Percentiles rank a stretch among this genome's conserved stretches.
Conservation (phyloP, 2,888 invertebrate genomes). For the Diaperis boleti region DNA sequence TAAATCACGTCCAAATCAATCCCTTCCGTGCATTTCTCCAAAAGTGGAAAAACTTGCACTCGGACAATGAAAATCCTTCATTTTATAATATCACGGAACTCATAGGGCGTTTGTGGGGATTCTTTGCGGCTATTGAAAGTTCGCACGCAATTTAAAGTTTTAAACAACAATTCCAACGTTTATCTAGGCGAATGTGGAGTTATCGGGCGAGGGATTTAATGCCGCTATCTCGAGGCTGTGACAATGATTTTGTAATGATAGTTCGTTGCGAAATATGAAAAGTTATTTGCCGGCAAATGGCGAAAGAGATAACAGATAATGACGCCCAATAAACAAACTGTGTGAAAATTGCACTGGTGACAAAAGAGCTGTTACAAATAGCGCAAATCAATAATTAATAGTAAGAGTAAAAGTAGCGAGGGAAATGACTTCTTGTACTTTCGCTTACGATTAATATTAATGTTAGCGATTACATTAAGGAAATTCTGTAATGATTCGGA, state of each 20-base stretch:
- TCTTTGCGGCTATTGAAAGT: slow-evolving; percentile 2
- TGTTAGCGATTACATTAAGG: too few relatives aligned
- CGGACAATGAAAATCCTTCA: slow-evolving; percentile 11
- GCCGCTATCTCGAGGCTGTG: slow-evolving; percentile 9
- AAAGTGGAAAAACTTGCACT: background rate
- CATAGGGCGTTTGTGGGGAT: background rate
- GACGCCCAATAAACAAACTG: slow-evolving; percentile 2
- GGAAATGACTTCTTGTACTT: too few relatives aligned
- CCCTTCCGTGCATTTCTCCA: too few relatives aligned
- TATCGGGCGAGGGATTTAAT: slow-evolving; percentile 12
- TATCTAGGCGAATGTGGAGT: slow-evolving; percentile 2
- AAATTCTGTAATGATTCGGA: too few relatives aligned
- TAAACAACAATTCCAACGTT: slow-evolving; percentile 18
- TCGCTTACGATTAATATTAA: too few relatives aligned
- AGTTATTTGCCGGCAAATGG: background rate
- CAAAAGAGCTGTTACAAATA: background rate
- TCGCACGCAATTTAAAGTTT: slow-evolving; percentile 24
- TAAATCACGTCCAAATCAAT: too few relatives aligned
- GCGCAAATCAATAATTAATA: background rate
- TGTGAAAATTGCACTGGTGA: slow-evolving; percentile 2
- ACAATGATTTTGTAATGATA: slow-evolving; percentile 12
- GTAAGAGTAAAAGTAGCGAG: too few relatives aligned
- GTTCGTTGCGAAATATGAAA: slow-evolving; percentile 7
- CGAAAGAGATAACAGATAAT: slow-evolving; percentile 2
- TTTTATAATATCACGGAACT: slow-evolving; percentile 13